Conservation (phyloP, 2,797 vertebrate genomes). For the Lepidocolaptes lacrymiger region DNA sequence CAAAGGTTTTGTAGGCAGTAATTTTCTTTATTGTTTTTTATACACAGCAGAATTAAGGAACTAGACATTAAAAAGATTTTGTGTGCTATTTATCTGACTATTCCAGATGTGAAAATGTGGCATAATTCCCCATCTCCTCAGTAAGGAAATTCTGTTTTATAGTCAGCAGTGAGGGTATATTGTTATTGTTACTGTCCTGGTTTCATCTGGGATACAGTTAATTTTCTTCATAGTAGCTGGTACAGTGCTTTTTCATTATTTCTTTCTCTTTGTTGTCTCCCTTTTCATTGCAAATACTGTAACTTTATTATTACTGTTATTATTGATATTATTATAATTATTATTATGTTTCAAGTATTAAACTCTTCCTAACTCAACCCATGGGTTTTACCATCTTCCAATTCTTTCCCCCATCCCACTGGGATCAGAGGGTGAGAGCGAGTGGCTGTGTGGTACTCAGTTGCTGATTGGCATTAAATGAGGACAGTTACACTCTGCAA, state of each 20-base stretch:
- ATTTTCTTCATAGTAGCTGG: background rate
- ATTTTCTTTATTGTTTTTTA: background rate
- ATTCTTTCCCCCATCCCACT: background rate
- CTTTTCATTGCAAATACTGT: background rate
- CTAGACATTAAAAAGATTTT: background rate
- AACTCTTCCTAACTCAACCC: background rate
- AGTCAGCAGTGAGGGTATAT: background rate
- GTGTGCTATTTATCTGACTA: background rate
- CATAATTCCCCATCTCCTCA: background rate
- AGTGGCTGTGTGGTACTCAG: background rate
- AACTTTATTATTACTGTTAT: background rate
- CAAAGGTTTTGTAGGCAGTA: slow-evolving; percentile 20
- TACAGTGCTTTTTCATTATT: background rate
- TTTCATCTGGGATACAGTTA: background rate
- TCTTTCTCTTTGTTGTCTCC: background rate
- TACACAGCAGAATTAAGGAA: slow-evolving; percentile 24
- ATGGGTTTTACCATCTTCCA: background rate
- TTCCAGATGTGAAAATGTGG: background rate
- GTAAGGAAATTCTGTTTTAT: background rate
- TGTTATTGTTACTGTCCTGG: background rate
- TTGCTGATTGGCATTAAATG: background rate
- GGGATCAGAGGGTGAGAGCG: background rate
- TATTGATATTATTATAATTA: background rate
- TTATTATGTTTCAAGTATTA: background rate
- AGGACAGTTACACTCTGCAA: background rate